Conservation (phyloP, 1,140 invertebrate species). For the Hesperophylax magnus region DNA sequence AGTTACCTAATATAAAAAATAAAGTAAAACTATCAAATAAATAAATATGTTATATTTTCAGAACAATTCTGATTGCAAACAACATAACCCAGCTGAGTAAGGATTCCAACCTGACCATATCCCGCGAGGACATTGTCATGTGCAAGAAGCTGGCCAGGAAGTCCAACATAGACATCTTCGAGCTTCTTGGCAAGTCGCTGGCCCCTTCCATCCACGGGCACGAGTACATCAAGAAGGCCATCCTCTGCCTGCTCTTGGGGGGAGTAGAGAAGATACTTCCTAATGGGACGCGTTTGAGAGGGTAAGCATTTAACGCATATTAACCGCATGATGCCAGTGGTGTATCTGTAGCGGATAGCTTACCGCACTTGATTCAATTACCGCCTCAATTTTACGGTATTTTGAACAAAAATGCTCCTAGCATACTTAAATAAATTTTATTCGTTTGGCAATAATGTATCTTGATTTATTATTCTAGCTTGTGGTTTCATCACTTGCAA, state of each 20-base stretch:
- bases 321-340: too few relatives aligned
- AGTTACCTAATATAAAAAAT: too few relatives aligned
- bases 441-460: too few relatives aligned
- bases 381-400: too few relatives aligned
- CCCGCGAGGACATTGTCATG: constrained; percentile 88
- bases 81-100: constrained; percentile 93
- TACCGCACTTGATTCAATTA: too few relatives aligned
- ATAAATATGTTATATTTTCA: constrained; percentile 59
- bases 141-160: constrained; percentile 91
- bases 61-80: constrained; percentile 95
- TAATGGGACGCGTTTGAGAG: constrained; percentile 96
- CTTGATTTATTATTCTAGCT: too few relatives aligned
- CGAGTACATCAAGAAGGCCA: constrained; percentile 96
- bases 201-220: constrained; percentile 99
- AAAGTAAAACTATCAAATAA: too few relatives aligned
- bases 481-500: too few relatives aligned
- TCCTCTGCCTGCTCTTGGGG: constrained; percentile 94
- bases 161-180: constrained; percentile 87
- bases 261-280: constrained; percentile 96
- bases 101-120: constrained; percentile 87
- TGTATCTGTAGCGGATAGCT: too few relatives aligned
- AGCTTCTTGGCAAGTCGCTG: constrained; percentile 90
- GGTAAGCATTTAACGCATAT: constrained; percentile 76
- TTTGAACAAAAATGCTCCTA: too few relatives aligned
- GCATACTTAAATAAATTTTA: too few relatives aligned